Conservation (phyloP, 2,113 vertebrate species). For the Meles meles region DNA sequence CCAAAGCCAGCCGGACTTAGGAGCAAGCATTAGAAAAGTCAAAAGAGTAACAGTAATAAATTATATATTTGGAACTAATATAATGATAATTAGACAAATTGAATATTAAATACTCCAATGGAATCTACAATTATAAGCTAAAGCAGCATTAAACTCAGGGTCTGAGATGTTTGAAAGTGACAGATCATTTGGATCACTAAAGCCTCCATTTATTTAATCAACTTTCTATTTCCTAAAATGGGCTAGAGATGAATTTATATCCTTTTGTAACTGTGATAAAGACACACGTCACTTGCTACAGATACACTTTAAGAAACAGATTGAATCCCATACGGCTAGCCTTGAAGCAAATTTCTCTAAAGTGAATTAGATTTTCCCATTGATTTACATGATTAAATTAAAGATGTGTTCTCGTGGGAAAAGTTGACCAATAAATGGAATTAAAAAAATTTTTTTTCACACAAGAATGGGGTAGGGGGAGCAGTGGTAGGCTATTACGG, state of each 20-base stretch:
- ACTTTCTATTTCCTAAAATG: constrained; percentile 55
- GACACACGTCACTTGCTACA: constrained; percentile 60
- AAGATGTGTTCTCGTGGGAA: constrained; percentile 64
- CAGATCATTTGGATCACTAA: constrained; percentile 25
- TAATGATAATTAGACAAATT: constrained; percentile 39
- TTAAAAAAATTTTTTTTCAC: constrained; percentile 28
- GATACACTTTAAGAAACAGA: constrained; percentile 55
- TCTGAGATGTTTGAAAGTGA: constrained; percentile 56
- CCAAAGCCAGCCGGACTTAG: neutral
- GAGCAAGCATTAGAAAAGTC: neutral
- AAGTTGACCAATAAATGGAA: constrained; percentile 70
- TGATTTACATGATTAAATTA: constrained; percentile 75
- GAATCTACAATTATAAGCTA: constrained; percentile 5
- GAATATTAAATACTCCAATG: constrained; percentile 38
- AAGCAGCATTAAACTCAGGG: constrained; percentile 29
- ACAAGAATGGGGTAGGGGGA: neutral
- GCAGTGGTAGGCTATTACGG: neutral
- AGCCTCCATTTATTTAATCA: constrained; percentile 60
- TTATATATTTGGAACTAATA: constrained; percentile 36
- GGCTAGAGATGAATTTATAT: constrained; percentile 67
- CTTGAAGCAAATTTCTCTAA: constrained; percentile 63
- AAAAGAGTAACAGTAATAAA: neutral
- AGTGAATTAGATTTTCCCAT: constrained; percentile 73
- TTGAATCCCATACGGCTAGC: constrained; percentile 55
- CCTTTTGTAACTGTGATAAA: constrained; percentile 63